Base-by-base conservation (phyloP, 1,140 invertebrate genomes). In the Tetramorium simillimum region DNA sequence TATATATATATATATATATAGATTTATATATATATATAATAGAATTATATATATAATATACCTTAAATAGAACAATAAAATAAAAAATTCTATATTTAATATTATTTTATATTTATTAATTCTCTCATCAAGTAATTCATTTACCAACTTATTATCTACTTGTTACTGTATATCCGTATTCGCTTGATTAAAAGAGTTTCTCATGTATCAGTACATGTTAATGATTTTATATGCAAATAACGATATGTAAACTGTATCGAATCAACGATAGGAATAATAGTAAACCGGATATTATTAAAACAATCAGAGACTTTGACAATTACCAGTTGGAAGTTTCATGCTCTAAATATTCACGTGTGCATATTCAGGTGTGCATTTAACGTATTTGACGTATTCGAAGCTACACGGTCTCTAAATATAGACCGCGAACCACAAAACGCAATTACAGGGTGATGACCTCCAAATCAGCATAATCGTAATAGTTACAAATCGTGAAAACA, bases 381-480 rank as follows among this genome's bases (percentile, higher is more conserved):
- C 33, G 46, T 5, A 16, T 33, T 33, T 24, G 33, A 80, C 37
- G 51, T 56, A 28, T 76, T 28, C 1, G 63, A 28, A 56, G 5
- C 49, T 56, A 43, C 3, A 69, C 49, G 46, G 21, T 56, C 18
- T 21, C 51, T 53, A 81, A 58, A 81, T 70, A 46, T 70, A 81
- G 77, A 70, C 6, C 37, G 46, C 51, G 37, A 43, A 70, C 51
- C 78, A 56, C 65, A 70, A 81, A 70, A 81, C 16, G 78, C 65
- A 70, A 81, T 70, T 70, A 81, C 37, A 43, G 46, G 21, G 16
- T 81, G 51, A 70, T 69, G 16, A 69, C 33, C 49, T 16, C 5
- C 33, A 5, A 56, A 60, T 62, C 58, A 56, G 58, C 78, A 70
- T 81, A 81, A 81, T 70, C 37, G 37, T 24, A 51, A 37, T 43